phyloP scores from a whole-genome alignment of 2,113 vertebrate species.

The Bubo blakistoni region DNA sequence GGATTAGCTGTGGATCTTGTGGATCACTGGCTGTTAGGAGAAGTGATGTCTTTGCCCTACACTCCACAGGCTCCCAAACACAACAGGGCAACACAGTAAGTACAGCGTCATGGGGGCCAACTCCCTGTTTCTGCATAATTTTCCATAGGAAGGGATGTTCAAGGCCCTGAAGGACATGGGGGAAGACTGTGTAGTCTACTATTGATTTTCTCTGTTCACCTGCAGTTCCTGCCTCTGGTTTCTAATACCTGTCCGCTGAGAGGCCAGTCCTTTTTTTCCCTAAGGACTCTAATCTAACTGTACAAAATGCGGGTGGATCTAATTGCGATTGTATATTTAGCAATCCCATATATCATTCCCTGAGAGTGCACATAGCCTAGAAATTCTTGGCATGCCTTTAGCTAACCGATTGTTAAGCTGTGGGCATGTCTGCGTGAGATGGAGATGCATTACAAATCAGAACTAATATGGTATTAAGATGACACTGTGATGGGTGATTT shows the following conservation, averaged over 20 bases:
- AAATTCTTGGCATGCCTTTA: slow-evolving; percentile 24
- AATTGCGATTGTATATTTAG: not conserved
- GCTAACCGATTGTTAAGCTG: slow-evolving; percentile 2
- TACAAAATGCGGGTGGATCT: not conserved
- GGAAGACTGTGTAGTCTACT: not conserved
- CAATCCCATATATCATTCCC: not conserved
- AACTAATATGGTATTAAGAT: not conserved
- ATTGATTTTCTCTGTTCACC: not conserved
- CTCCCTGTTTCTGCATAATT: not conserved
- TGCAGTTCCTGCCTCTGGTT: not conserved
- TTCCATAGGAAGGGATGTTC: not conserved
- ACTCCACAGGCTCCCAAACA: not conserved
- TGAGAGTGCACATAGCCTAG: not conserved
- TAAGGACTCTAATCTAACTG: not conserved
- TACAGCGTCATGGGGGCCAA: not conserved
- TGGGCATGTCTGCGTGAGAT: not conserved
- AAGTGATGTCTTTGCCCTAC: not conserved
- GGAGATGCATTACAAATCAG: not conserved
- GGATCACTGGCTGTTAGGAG: not conserved
- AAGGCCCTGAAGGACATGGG: not conserved
- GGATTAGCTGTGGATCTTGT: not conserved
- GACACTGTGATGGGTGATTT: not conserved
- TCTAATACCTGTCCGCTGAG: not conserved
- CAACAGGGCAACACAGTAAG: not conserved
- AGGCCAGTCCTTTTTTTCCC: not conserved